Base-by-base conservation (phyloP, 1,140 invertebrate species). In the Octopus sinensis region DNA sequence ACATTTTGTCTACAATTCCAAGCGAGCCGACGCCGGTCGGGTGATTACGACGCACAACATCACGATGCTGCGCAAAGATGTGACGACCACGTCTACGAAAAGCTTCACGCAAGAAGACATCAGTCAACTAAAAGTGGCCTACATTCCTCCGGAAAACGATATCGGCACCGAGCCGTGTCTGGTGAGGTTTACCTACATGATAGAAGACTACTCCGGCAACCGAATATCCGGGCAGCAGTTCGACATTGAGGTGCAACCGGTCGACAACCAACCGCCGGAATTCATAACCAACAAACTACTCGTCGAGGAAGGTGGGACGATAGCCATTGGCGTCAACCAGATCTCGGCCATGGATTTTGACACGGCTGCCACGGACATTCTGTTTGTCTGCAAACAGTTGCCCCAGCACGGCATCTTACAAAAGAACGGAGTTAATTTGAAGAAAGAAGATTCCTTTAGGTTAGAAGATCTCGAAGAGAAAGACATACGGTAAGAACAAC, bases 31-130 rank as follows among this genome's bases (percentile, higher is more conserved):
- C 82, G 89, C 91, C 10, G 91, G 91, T 30, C 83, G 86, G 75
- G 83, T 92, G 12, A 89, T 92, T 9, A 84, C 87, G 4, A 86
- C 87, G 4, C 89, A 91, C 71, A 87, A 89, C 81, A 81, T 84
- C 56, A 88, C 84, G 54, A 86, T 81, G 84, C 83, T 90, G 4
- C 82, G 83, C 56, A 91, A 91, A 81, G 83, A 85, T 53, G 80
- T 78, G 0, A 79, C 82, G 17, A 81, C 87, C 13, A 85, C 88
- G 5, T 53, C 84, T 23, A 84, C 88, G 51, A 56, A 62, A 0
- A 85, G 86, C 7, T 92, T 92, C 80, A 90, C 88, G 13, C 91
- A 92, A 82, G 85, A 88, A n/a, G 87, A 91, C 79, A 86, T 92
- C 52, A 90, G 91, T 80, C 86, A 91, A 79, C 79, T 82, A 6